Base-by-base conservation (phyloP, 2,888 invertebrate genomes). In the Agrilus mali region DNA sequence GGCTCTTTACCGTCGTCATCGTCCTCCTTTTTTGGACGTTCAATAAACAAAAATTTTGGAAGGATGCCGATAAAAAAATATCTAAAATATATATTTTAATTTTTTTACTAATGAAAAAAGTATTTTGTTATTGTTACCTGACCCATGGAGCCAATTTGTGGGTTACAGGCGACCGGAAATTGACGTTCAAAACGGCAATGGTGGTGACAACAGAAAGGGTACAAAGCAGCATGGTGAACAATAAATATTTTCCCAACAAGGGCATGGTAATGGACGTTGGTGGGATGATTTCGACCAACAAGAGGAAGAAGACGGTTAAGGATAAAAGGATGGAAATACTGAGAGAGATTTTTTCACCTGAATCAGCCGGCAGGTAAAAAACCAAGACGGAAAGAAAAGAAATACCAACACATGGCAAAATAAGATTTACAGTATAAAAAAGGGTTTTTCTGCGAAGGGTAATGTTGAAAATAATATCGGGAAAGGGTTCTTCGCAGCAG, bases 391-490 rank as follows among this genome's bases (percentile, higher is more conserved):
- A 95, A 50, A 98, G 79, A 68, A 94, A 93, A 48, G 93, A 93
- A 63, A 97, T 95, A 53, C 93, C 93, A 50, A 97, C 90, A 65
- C 95, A 96, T 43, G 95, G 96, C 60, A 95, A 92, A 61, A 96
- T 95, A 53, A 96, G 78, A 68, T 96, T 96, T 60, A 96, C 90
- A 41, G 94, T 95, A 74, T 96, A 96, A 74, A 96, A 96, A 49
- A 96, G 80, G 33, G 96, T 94, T 72, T 95, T 95, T 58, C 95
- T 76, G 56, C 94, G 75, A 47, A 95, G 73, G 49, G 94, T 94
- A 60, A 98, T 84, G 71, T 96, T 92, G 73, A 97, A 98, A 57
- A 94, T 93, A 61, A 98, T 95, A 71, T 97, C 97, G 44, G 89
- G 86, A 64, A 90, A 97, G 47, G 95, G 95, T 67, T 95, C 89